Percentiles rank a stretch among this genome's conserved stretches.
phyloP scores from a whole-genome alignment of 2,797 vertebrate species.

The Acipenser transmontanus region DNA sequence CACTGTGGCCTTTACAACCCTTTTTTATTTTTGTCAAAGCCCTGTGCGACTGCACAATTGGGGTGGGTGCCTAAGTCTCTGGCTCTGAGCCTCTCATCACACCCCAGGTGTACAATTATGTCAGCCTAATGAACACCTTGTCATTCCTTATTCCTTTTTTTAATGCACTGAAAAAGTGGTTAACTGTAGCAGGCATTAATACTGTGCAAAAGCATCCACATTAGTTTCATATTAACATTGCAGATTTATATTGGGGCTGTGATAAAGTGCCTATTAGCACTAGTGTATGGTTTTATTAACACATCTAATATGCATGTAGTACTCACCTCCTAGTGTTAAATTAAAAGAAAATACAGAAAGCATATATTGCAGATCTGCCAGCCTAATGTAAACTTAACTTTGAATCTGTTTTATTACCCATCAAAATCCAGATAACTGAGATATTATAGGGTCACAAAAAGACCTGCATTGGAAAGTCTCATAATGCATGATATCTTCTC shows the following conservation, averaged over 20 bases:
- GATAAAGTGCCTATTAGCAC: slow-evolving; percentile 5
- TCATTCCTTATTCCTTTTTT: too few relatives aligned
- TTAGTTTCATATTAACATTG: slow-evolving; percentile 4
- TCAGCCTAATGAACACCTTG: too few relatives aligned
- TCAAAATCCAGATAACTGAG: slow-evolving; percentile 16
- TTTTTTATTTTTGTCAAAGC: too few relatives aligned
- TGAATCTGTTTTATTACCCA: slow-evolving; percentile 8
- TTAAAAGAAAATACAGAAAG: neutral
- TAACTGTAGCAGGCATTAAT: too few relatives aligned
- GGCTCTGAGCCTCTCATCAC: too few relatives aligned
- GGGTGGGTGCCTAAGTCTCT: too few relatives aligned
- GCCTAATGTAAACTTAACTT: neutral
- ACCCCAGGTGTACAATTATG: too few relatives aligned
- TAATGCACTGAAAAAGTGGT: too few relatives aligned
- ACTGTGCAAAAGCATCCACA: neutral
- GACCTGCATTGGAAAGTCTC: slow-evolving; percentile 38
- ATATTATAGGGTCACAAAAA: slow-evolving; percentile 23
- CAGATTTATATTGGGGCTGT: neutral
- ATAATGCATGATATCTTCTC: slow-evolving; percentile 59
- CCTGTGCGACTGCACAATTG: too few relatives aligned
- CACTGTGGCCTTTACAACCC: too few relatives aligned
- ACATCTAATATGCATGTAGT: slow-evolving; percentile 11
- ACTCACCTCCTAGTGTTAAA: neutral
- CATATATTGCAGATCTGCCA: neutral
- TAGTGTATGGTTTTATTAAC: slow-evolving; percentile 6